Evolutionary conservation across 2,888 invertebrate species (phyloP).

Genomic region (Hoplodrina blanda): DNA sequence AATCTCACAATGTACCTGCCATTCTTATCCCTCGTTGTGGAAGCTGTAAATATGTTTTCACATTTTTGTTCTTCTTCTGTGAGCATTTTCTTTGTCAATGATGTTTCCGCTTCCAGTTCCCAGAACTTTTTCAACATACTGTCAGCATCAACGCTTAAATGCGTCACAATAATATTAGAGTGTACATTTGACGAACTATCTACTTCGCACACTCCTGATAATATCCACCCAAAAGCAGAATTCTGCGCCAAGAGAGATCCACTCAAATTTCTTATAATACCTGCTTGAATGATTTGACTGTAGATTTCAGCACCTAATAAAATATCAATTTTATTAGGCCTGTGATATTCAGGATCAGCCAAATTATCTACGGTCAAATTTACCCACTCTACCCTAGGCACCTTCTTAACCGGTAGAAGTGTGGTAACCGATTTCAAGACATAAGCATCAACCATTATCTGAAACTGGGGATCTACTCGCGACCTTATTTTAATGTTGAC

Average conservation of each 20-base stretch:
- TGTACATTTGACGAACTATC: too few species aligned
- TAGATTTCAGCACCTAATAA: background rate
- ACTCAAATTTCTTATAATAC: background rate
- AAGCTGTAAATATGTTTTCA: background rate
- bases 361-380: background rate
- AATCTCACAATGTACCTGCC: conserved; percentile 13
- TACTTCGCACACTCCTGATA: conserved; percentile 20
- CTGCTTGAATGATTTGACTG: background rate
- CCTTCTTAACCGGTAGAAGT: conserved; percentile 2
- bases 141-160: background rate
- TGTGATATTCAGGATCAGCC: background rate
- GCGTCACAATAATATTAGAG: background rate
- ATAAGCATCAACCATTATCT: conserved; percentile 14
- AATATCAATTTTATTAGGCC: background rate
- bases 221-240: conserved; percentile 55
- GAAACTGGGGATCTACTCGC: conserved; percentile 15
- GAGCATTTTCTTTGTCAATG: background rate
- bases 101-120: conserved; percentile 2
- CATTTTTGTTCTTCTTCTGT: conserved; percentile 13
- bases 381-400: conserved; percentile 18
- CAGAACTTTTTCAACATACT: background rate
- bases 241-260: background rate
- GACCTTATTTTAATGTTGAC: conserved; percentile 6
- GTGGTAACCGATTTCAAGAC: conserved; percentile 24
- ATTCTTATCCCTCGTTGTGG: background rate